Evolutionary conservation across 2,888 invertebrate genomes (phyloP), one percentile per base, ranked within the genome.

Genomic region (Charanyca ferruginea): DNA sequence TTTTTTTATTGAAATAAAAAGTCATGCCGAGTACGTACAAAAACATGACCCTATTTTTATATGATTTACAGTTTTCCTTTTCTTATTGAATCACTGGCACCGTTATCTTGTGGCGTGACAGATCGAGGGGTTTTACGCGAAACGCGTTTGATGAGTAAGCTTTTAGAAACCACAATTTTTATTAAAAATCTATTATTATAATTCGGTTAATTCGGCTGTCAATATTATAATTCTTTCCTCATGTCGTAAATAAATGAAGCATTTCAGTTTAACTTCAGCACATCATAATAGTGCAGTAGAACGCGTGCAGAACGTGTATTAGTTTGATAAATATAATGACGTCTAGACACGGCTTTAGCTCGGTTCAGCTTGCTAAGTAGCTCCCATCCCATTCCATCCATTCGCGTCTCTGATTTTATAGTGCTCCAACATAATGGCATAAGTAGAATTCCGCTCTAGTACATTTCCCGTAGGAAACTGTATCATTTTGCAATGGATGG

Each of bases 111-210:
- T 55, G 22, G 38, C 63, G 53, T 62, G 66, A 71, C 79, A 77
- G 66, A 48, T 47, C 49, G 53, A 73, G 72, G 72, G 79, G 66
- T 83, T 86, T 87, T 87, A 87, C 82, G 79, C 67, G 38, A 52
- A 69, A 55, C 54, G 22, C n/a, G n/a, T n/a, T 58, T 35, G 28
- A 73, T 79, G 79, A 75, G 55, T 68, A 80, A 73, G 52, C 57
- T 35, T 65, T 59, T 58, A 58, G 28, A 51, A 67, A 60, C 52
- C 55, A n/a, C 48, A 44, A 42, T 55, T 54, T 55, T 23, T 55
- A 72, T 25, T 25, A 25, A 57, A 53, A 55, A 73, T 9, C 4
- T 48, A 51, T 72, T 63, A 45, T 32, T 9, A 22, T 45, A n/a
- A 18, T 69, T 70, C 18, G 25, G 18, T 1, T 20, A 70, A 52